These are phyloP conservation scores for Danio kyathit DNA, from an alignment of 2,797 vertebrate genomes.

Conservation along the genomic window DNA sequence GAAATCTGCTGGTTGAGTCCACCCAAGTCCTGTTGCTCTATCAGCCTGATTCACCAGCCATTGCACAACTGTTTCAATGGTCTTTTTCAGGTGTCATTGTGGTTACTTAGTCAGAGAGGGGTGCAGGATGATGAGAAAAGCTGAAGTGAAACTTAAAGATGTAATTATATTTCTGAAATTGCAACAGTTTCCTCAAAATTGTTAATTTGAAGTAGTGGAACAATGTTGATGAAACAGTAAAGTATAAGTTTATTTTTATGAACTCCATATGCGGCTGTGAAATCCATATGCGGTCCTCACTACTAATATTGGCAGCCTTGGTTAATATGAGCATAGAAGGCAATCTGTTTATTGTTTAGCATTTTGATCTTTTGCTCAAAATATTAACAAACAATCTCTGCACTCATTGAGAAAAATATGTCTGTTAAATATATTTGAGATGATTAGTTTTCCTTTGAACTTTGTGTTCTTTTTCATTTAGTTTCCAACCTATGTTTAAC, in stretches of 20 bases:
- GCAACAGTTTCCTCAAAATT: not conserved
- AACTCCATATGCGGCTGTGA: not conserved
- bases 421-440: too few species aligned
- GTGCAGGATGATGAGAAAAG: not conserved
- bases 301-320: too few species aligned
- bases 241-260: not conserved
- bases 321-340: too few species aligned
- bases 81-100: slow-evolving; percentile 3
- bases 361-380: too few species aligned
- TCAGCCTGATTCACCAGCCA: slow-evolving; percentile 34
- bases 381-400: too few species aligned
- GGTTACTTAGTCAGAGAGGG: slow-evolving; percentile 6
- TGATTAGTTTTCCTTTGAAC: too few species aligned
- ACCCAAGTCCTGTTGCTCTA: not conserved
- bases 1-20: not conserved
- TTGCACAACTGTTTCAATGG: slow-evolving; percentile 25
- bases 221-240: not conserved
- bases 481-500: too few species aligned
- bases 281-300: not conserved
- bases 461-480: too few species aligned
- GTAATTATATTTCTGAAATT: not conserved
- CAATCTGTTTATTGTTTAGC: too few species aligned
- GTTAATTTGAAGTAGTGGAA: not conserved
- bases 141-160: slow-evolving; percentile 35
- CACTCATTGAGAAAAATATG: too few species aligned